Evolutionary conservation across 2,113 vertebrate genomes (phyloP), one percentile per base, ranked within the genome.

Genomic region (Euleptes europaea): DNA sequence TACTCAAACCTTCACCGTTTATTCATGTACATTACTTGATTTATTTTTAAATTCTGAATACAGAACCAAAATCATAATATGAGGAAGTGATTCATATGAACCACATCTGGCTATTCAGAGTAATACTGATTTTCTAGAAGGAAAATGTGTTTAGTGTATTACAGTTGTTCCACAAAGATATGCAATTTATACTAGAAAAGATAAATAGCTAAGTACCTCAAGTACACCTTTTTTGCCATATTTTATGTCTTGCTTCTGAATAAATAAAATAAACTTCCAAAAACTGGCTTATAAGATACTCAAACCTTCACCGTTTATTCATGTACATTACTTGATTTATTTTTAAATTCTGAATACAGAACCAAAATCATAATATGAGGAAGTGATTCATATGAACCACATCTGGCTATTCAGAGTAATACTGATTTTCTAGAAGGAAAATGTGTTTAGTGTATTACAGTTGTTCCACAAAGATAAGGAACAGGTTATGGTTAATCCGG

Each of bases 91-190:
- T 47, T 73, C 4, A 51, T 85, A 87, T 21, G 81, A 31, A 28
- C 31, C 84, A 2, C 35, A 7, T 2, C 42, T 83, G 47, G 3
- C 57, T 84, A 23, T 73, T 86, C 76, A 82, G 80, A 33, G 11
- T 35, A 73, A 86, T 0, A 88, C 85, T 17, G 21, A 2, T 28
- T 90, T 89, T 49, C 74, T 14, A n/a, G 6, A 4, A 11, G 79
- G 15, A 83, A 88, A 84, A 91, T 26, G n/a, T 70, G 14, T 38
- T 66, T 51, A 49, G 23, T 49, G 7, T 44, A 73, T 42, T 66
- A 11, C 33, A 88, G 80, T 44, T 65, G 3, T 78, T 85, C 74
- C 7, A 33, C 83, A 80, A 81, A 87, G 19, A 89, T 74, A 72
- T 31, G 13, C n/a, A n/a, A n/a, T n/a, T n/a, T 65, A 63, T 0